phyloP scores from a whole-genome alignment of 2,888 invertebrate genomes.

The Drosophila picticornis region DNA sequence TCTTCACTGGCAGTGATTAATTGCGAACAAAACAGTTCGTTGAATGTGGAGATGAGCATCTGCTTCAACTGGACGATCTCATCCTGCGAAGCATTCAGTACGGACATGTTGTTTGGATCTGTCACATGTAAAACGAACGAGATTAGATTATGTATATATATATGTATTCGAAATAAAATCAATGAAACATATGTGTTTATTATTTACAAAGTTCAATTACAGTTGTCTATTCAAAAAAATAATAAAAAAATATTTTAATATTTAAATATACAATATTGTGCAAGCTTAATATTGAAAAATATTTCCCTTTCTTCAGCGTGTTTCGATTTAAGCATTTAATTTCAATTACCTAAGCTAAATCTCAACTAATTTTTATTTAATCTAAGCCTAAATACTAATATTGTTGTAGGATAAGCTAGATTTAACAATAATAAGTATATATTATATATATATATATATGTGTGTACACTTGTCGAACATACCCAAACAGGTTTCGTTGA shows the following conservation, averaged over 20 bases:
- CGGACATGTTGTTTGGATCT: slow-evolving; percentile 86
- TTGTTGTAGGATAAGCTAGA: not conserved
- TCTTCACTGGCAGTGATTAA: slow-evolving; percentile 89
- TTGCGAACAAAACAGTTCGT: slow-evolving; percentile 91
- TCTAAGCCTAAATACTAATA: not conserved
- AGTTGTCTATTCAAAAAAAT: not conserved
- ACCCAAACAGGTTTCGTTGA: slow-evolving; percentile 65
- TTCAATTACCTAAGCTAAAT: too few species aligned
- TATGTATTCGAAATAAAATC: not conserved
- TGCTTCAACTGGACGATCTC: slow-evolving; percentile 90
- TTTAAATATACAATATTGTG: not conserved
- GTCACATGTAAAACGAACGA: slow-evolving; percentile 38
- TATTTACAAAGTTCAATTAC: not conserved
- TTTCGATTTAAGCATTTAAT: too few species aligned
- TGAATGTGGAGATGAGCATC: slow-evolving; percentile 90
- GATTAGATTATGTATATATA: not conserved
- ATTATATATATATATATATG: not conserved
- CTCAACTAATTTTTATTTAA: too few species aligned
- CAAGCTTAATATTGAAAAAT: not conserved
- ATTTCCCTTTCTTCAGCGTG: not conserved
- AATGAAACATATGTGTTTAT: not conserved
- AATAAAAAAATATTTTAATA: not conserved
- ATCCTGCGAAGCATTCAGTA: slow-evolving; percentile 87
- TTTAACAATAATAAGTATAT: not conserved
- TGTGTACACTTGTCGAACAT: not conserved